Percentiles rank a stretch among this genome's conserved stretches.
phyloP scores from a whole-genome alignment of 53 echinoderm and acorn worm species.

The Stichopus horrens region DNA sequence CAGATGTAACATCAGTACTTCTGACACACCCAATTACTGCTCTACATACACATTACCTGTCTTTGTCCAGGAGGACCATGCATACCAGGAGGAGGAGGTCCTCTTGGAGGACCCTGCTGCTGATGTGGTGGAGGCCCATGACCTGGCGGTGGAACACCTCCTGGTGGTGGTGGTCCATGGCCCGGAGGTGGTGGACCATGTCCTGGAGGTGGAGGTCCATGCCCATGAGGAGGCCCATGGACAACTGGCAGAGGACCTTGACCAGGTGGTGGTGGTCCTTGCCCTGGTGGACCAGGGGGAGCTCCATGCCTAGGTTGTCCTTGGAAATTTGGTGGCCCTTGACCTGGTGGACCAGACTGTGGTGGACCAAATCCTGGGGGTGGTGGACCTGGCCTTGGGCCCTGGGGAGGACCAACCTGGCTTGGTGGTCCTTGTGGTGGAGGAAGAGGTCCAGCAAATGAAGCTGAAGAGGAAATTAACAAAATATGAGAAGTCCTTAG shows the following conservation, averaged over 20 bases:
- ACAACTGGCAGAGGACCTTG: conserved; percentile 51
- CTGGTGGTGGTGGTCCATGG: conserved; percentile 55
- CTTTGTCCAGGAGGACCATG: conserved; percentile 52
- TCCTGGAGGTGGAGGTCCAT: conserved; percentile 64
- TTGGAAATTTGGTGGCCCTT: conserved; percentile 55
- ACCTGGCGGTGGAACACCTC: conserved; percentile 58
- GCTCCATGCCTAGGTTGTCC: conserved; percentile 65
- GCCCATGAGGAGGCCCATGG: conserved; percentile 55
- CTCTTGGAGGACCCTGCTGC: conserved; percentile 72
- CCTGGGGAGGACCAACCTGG: conserved; percentile 41
- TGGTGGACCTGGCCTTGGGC: conserved; percentile 59
- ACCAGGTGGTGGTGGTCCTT: conserved; percentile 54
- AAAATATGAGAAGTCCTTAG: background rate
- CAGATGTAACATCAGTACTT: too few relatives aligned
- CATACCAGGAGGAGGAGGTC: conserved; percentile 50
- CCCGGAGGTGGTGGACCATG: conserved; percentile 59
- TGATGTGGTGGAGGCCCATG: conserved; percentile 66
- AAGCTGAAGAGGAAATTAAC: background rate
- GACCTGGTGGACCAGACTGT: conserved; percentile 56
- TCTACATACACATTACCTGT: conserved; percentile 23
- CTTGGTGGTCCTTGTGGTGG: conserved; percentile 41
- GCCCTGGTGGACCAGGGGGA: conserved; percentile 59
- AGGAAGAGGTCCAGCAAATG: conserved; percentile 34
- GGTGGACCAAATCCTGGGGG: conserved; percentile 63
- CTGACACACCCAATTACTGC: too few relatives aligned